Evolutionary conservation across 92 coral and sea anemone species (phyloP).

Genomic region (Meandrina meandrites): DNA sequence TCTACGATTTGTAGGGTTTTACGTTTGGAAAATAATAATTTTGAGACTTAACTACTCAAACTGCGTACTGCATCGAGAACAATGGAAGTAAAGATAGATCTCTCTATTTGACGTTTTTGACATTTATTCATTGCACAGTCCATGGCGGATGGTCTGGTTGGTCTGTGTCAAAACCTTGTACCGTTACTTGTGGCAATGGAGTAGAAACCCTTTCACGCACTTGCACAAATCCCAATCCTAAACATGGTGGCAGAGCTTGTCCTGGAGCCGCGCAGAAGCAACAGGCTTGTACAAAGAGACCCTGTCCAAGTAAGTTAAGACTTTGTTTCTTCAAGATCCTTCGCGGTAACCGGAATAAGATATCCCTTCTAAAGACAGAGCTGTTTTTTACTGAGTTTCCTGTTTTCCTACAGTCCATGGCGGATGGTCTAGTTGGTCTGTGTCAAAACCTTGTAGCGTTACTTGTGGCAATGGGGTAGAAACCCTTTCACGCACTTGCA

Average conservation of each 20-base stretch:
- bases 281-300: neutral
- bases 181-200: neutral
- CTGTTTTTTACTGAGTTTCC: too few species aligned
- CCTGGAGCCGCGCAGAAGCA: neutral
- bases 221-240: slow-evolving; percentile 31
- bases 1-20: neutral
- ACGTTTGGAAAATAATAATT: neutral
- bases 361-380: too few species aligned
- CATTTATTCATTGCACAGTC: too few species aligned
- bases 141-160: slow-evolving; percentile 10
- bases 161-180: slow-evolving; percentile 11
- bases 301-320: slow-evolving; percentile 22
- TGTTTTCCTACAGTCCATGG: too few species aligned
- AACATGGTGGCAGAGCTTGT: slow-evolving; percentile 15
- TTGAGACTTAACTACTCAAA: neutral
- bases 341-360: too few species aligned
- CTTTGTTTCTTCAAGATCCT: neutral
- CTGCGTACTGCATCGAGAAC: neutral
- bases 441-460: slow-evolving; percentile 6
- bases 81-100: neutral
- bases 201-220: neutral
- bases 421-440: slow-evolving; percentile 19
- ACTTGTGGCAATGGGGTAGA: slow-evolving; percentile 20
- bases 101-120: neutral
- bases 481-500: neutral